Conservation (phyloP, 2,888 invertebrate genomes). For the Neria commutata region DNA sequence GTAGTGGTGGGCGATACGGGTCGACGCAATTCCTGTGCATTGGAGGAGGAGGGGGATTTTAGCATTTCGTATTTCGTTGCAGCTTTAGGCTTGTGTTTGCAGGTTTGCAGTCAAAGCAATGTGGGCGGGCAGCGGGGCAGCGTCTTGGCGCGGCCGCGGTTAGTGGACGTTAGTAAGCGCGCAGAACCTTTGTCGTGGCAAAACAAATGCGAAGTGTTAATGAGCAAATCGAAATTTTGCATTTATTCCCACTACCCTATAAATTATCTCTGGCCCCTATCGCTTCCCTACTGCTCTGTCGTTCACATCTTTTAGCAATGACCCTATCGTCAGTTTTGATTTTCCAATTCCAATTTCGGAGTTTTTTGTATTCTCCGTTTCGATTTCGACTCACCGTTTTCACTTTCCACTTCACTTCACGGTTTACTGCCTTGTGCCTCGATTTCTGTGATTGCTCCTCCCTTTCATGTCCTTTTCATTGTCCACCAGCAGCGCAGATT, state of each 20-base stretch:
- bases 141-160: constrained; percentile 1
- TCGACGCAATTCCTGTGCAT: constrained; percentile 59
- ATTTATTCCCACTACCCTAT: constrained; percentile 3
- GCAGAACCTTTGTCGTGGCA: constrained; percentile 12
- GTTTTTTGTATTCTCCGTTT: not conserved
- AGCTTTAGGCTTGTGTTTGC: constrained; percentile 4
- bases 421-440: not conserved
- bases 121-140: too few relatives aligned
- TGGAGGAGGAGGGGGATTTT: constrained; percentile 57
- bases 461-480: not conserved
- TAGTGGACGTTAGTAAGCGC: constrained; percentile 9
- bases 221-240: not conserved
- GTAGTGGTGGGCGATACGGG: constrained; percentile 33
- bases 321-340: not conserved
- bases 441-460: not conserved
- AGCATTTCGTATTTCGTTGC: constrained; percentile 46
- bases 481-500: not conserved
- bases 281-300: constrained; percentile 17
- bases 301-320: not conserved
- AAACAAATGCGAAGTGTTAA: constrained; percentile 5
- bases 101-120: constrained; percentile 6
- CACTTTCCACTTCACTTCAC: constrained; percentile 8
- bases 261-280: constrained; percentile 20
- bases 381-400: not conserved
- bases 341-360: not conserved